A percentile compares a stretch with the other conserved stretches of the same genome.
phyloP scores from a whole-genome alignment of 2,888 invertebrate species.

The Caenorhabditis imperialis region DNA sequence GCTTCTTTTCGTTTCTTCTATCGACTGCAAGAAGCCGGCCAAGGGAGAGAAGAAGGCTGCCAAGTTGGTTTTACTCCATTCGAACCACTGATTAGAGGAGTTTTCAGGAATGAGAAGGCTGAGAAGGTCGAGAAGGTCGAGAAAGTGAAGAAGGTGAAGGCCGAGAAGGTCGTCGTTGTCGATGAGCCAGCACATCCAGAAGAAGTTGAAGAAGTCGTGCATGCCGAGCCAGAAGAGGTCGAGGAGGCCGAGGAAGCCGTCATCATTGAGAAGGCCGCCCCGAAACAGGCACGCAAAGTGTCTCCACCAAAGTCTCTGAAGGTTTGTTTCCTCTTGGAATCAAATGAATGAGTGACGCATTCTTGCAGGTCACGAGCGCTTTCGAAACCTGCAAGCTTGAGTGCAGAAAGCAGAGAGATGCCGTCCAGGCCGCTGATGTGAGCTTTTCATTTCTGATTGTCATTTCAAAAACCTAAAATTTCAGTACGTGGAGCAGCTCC shows the following conservation, averaged over 20 bases:
- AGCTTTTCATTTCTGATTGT: constrained; percentile 2
- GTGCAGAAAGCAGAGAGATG: constrained; percentile 72
- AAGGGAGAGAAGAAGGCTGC: constrained; percentile 56
- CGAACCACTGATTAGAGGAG: too few relatives aligned
- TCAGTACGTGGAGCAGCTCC: constrained; percentile 71
- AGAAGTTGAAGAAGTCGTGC: constrained; percentile 17
- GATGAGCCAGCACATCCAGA: constrained; percentile 29
- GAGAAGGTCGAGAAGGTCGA: constrained; percentile 41
- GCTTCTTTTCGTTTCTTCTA: constrained; percentile 58
- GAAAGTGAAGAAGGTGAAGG: constrained; percentile 52
- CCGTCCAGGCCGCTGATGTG: constrained; percentile 65
- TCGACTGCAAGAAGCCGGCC: constrained; percentile 64
- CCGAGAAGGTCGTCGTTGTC: constrained; percentile 29
- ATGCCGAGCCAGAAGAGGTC: constrained; percentile 17
- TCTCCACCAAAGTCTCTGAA: constrained; percentile 52
- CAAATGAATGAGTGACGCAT: not conserved
- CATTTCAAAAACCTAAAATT: too few relatives aligned
- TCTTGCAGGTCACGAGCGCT: constrained; percentile 60
- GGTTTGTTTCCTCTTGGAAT: too few relatives aligned
- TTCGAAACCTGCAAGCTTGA: constrained; percentile 74
- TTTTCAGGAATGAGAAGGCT: too few relatives aligned
- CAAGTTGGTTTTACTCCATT: constrained; percentile 29
- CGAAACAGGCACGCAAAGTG: constrained; percentile 19
- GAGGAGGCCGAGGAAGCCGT: constrained; percentile 28
- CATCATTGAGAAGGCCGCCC: constrained; percentile 16